These are phyloP conservation scores for Rhynchotus rufescens DNA, from an alignment of 2,797 vertebrate species.

Conservation along the genomic window DNA sequence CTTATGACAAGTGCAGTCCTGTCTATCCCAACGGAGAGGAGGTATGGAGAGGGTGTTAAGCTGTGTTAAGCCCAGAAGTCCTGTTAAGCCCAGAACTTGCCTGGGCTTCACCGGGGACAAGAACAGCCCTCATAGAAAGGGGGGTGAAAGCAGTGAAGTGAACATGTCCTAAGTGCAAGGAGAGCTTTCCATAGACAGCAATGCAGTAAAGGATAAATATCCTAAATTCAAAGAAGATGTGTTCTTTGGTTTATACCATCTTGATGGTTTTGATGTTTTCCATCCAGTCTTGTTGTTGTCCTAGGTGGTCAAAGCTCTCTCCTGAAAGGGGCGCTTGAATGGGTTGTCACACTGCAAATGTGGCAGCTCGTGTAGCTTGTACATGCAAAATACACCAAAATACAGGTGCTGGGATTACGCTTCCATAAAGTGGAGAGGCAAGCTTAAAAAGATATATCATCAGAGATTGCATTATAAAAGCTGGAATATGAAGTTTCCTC, in stretches of 20 bases:
- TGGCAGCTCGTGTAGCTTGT: neutral
- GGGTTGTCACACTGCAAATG: neutral
- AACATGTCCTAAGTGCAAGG: neutral
- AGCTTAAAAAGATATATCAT: neutral
- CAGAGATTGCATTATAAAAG: neutral
- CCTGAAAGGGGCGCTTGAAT: neutral
- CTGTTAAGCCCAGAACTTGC: neutral
- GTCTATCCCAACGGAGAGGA: neutral
- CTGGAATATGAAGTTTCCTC: neutral
- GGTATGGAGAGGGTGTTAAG: rapidly evolving
- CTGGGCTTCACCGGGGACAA: neutral
- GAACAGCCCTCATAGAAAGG: neutral
- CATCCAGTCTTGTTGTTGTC: neutral
- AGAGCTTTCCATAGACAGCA: neutral
- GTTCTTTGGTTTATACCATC: rapidly evolving
- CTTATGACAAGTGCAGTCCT: rapidly evolving
- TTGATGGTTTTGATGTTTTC: neutral
- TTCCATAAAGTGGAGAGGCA: neutral
- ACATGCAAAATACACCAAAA: neutral
- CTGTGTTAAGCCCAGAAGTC: neutral
- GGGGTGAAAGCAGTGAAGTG: no score
- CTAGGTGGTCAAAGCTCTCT: neutral
- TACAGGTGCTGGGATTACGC: neutral
- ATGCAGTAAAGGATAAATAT: neutral
- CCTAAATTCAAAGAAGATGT: neutral